phyloP scores from a whole-genome alignment of 2,797 vertebrate genomes.

The Epinephelus awoara region DNA sequence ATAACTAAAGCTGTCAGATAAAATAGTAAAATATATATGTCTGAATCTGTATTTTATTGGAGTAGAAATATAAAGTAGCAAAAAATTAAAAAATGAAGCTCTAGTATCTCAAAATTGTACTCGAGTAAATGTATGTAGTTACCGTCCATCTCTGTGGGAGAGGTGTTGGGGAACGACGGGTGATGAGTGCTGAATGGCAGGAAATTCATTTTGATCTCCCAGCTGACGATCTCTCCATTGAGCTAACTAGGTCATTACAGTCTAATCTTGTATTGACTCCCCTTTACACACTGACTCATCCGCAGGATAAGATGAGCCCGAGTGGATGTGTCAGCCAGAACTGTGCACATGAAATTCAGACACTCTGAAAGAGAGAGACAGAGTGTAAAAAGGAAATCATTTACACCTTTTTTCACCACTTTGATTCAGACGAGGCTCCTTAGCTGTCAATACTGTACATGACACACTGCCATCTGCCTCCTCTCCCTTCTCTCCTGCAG shows the following conservation, averaged over 20 bases:
- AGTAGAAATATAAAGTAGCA: neutral
- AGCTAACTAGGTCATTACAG: slow-evolving; percentile 79
- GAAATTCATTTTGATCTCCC: slow-evolving; percentile 75
- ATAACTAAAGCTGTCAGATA: slow-evolving; percentile 5
- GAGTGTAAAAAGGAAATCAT: slow-evolving; percentile 54
- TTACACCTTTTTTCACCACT: slow-evolving; percentile 62
- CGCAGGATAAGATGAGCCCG: slow-evolving; percentile 65
- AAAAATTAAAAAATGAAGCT: neutral
- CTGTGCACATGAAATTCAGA: slow-evolving; percentile 58
- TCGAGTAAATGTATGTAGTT: slow-evolving; percentile 16
- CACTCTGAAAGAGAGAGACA: slow-evolving; percentile 53
- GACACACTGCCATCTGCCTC: slow-evolving; percentile 57
- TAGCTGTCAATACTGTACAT: slow-evolving; percentile 59
- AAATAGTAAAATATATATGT: neutral
- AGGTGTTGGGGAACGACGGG: slow-evolving; percentile 49
- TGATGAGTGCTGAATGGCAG: slow-evolving; percentile 72
- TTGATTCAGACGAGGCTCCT: slow-evolving; percentile 46
- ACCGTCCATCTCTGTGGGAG: slow-evolving; percentile 4
- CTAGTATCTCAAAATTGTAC: neutral
- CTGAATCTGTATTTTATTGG: neutral
- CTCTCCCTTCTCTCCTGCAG: slow-evolving; percentile 72
- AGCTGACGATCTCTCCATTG: slow-evolving; percentile 67
- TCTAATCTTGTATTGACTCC: slow-evolving; percentile 78
- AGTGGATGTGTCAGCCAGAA: slow-evolving; percentile 78
- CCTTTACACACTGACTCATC: slow-evolving; percentile 77